Conservation (phyloP, 2,888 invertebrate species). For the Agrotis segetum region DNA sequence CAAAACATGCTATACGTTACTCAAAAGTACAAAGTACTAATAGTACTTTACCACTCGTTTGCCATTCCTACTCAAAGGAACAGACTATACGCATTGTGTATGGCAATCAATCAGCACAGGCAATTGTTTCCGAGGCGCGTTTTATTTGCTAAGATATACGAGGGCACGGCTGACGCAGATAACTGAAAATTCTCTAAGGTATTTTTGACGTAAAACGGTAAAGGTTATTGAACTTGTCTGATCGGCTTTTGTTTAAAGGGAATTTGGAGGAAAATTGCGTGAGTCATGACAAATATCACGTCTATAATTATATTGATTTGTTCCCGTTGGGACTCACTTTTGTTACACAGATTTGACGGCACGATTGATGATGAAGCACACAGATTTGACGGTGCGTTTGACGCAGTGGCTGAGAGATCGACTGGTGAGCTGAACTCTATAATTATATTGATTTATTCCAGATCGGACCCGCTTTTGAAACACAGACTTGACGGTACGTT, state of each 20-base stretch:
- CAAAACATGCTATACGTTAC: neutral
- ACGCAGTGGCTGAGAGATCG: too few species aligned
- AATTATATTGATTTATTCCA: too few species aligned
- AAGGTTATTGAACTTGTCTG: constrained; percentile 17
- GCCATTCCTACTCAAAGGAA: constrained; percentile 27
- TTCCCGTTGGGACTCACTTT: too few species aligned
- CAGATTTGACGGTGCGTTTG: too few species aligned
- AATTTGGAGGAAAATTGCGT: neutral
- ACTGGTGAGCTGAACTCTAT: too few species aligned
- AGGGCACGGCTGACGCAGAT: constrained; percentile 32
- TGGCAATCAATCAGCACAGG: constrained; percentile 64
- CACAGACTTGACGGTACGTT: too few species aligned
- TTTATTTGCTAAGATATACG: constrained; percentile 52
- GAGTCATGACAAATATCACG: too few species aligned
- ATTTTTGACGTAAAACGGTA: constrained; percentile 33
- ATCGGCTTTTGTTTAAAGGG: constrained; percentile 7
- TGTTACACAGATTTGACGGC: too few species aligned
- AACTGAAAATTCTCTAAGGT: constrained; percentile 27
- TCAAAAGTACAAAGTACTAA: neutral
- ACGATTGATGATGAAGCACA: too few species aligned
- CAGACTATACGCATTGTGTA: constrained; percentile 50
- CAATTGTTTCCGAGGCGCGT: constrained; percentile 63
- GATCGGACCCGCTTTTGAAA: too few species aligned
- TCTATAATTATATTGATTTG: too few species aligned
- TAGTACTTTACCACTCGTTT: neutral